A percentile compares a stretch with the other conserved stretches of the same genome.
phyloP scores from a whole-genome alignment of 2,113 vertebrate genomes.

The Vulpes vulpes region DNA sequence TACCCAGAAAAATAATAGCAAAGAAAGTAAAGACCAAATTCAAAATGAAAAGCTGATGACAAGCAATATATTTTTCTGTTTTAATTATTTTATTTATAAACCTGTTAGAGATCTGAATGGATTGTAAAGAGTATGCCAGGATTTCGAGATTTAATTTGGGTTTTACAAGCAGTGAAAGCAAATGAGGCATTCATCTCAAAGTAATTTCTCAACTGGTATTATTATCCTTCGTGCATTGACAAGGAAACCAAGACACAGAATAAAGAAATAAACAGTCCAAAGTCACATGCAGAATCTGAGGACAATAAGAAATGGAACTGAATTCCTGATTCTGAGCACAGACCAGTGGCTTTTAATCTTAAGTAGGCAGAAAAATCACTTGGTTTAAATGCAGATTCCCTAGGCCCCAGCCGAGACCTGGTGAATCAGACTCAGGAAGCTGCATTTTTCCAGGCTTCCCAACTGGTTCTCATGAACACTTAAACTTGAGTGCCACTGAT shows the following conservation, averaged over 20 bases:
- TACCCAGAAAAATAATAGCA: conserved; percentile 48
- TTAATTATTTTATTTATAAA: conserved; percentile 74
- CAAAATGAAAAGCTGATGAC: conserved; percentile 63
- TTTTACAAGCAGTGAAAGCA: conserved; percentile 72
- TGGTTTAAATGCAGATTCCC: background rate
- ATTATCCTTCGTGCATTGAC: background rate
- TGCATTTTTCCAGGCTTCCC: background rate
- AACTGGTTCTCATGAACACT: background rate
- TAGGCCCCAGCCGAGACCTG: background rate
- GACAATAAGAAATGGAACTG: background rate
- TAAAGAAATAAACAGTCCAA: background rate
- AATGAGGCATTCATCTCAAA: conserved; percentile 72
- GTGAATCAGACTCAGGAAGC: background rate
- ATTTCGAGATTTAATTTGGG: conserved; percentile 74
- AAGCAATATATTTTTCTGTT: conserved; percentile 40
- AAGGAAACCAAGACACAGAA: conserved; percentile 39
- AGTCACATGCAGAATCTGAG: background rate
- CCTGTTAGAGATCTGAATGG: conserved; percentile 59
- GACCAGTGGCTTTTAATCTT: background rate
- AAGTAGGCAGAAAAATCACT: background rate
- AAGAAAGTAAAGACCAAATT: conserved; percentile 40
- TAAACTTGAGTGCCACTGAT: background rate
- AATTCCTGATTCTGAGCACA: background rate
- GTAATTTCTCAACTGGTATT: conserved; percentile 66
- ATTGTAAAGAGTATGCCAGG: conserved; percentile 54